Conservation (phyloP, 64 coral and sea anemone species). For the Trachythela sp. region DNA sequence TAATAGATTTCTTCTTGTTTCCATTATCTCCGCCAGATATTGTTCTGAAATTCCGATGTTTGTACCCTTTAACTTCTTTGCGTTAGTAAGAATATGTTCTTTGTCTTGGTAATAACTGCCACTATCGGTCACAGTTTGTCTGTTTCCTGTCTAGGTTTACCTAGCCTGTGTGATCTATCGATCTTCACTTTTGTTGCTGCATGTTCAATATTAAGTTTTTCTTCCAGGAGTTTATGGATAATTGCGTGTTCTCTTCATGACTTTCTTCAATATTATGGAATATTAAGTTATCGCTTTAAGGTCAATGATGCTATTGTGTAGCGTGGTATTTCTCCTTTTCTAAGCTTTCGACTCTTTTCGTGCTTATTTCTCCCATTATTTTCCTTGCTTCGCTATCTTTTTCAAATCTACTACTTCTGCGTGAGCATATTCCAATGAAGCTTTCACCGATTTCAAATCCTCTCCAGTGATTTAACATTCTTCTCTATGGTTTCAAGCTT, state of each 20-base stretch:
- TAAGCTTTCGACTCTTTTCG: not conserved
- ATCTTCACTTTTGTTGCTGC: not conserved
- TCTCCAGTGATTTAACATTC: no score
- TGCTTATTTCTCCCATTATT: not conserved
- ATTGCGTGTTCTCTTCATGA: not conserved
- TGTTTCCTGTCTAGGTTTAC: not conserved
- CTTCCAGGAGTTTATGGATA: not conserved
- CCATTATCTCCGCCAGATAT: slow-evolving; percentile 10
- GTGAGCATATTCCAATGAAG: no score
- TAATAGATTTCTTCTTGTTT: not conserved
- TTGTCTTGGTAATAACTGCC: slow-evolving; percentile 20
- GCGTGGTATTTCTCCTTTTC: not conserved
- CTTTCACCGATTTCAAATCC: no score
- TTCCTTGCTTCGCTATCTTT: not conserved
- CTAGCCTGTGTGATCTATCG: not conserved
- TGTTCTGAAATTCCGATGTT: slow-evolving; percentile 12
- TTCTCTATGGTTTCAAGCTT: no score
- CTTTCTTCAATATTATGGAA: not conserved
- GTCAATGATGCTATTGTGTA: not conserved
- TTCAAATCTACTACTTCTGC: not conserved
- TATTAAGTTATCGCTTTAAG: not conserved
- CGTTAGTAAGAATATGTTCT: not conserved
- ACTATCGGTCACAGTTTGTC: slow-evolving; percentile 10
- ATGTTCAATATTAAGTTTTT: not conserved
- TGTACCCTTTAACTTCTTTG: slow-evolving; percentile 15